Evolutionary conservation across 2,113 vertebrate genomes (phyloP), one percentile per base, ranked within the genome.

Genomic region (Hucho hucho): DNA sequence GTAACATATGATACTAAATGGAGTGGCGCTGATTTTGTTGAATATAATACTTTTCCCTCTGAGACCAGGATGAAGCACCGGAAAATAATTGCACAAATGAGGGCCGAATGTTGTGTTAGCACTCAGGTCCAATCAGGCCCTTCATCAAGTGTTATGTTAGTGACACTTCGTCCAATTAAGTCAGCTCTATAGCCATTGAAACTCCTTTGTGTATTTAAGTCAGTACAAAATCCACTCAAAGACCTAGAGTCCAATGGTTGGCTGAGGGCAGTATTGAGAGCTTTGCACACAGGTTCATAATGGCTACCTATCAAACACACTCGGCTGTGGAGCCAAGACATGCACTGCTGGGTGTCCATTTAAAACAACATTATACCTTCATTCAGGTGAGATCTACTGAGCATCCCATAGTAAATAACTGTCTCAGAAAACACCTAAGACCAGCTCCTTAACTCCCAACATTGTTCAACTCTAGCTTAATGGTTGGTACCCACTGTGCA

Each of bases 261-360:
- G 5, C n/a, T 77, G 64, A 83, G 78, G 13, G 70, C 22, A 69
- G 64, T 7, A 20, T 73, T 46, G 47, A 28, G 43, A 78, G 67
- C 12, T 3, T 24, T 47, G 49, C 74, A 66, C 53, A 70, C 3
- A 43, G 65, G 73, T 69, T 73, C 79, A 72, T 59, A 79, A 56
- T 71, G 72, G 77, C 69, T 73, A 66, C 67, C 64, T 79, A 81
- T 84, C 4, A 18, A 81, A 65, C 68, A 73, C 63, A 77, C 11
- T 4, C 0, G 28, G 46, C 69, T 63, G 69, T 79, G 32, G 76
- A 64, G 74, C 74, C 29, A 37, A 9, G 43, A 78, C 24, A 61
- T 6, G 37, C 77, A 79, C 43, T 24, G 69, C 43, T 78, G 20
- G 1, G 14, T 37, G 53, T 61, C 29, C 0, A 29, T 25, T 76